phyloP scores from a whole-genome alignment of 2,888 invertebrate species.

The Brenthis hecate region DNA sequence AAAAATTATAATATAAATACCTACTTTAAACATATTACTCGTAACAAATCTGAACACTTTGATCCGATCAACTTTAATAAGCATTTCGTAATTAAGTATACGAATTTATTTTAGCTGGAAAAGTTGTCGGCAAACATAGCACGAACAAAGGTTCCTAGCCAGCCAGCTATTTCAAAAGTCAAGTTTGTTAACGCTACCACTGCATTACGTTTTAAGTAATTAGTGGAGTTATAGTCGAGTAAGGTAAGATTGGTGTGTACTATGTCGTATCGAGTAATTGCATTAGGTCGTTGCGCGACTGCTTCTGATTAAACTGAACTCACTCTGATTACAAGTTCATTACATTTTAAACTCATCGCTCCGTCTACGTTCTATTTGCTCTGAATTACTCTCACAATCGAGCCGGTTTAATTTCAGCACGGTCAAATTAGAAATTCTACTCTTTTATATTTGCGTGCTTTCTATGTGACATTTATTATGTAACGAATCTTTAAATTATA shows the following conservation, averaged over 20 bases:
- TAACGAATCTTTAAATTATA: too few species aligned
- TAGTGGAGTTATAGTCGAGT: constrained; percentile 14
- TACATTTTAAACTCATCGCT: constrained; percentile 49
- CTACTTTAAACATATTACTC: too few species aligned
- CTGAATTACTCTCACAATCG: constrained; percentile 22
- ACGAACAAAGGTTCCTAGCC: constrained; percentile 1
- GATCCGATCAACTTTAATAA: too few species aligned
- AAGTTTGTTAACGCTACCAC: constrained; percentile 8
- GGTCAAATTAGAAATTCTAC: not conserved
- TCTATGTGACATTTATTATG: too few species aligned
- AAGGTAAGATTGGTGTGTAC: constrained; percentile 19
- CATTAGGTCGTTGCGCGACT: constrained; percentile 36
- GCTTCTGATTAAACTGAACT: constrained; percentile 57
- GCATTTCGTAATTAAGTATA: not conserved
- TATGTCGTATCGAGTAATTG: constrained; percentile 46
- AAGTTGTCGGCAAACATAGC: constrained; percentile 13
- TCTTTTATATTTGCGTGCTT: not conserved
- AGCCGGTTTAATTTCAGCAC: not conserved
- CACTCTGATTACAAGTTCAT: constrained; percentile 52
- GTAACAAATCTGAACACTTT: too few species aligned
- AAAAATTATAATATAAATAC: too few species aligned
- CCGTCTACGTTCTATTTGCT: constrained; percentile 29
- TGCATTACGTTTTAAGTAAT: constrained; percentile 16
- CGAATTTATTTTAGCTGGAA: constrained; percentile 8
- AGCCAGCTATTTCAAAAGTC: constrained; percentile 4